Conservation (phyloP, 2,888 invertebrate genomes). For the Auanema sp. region DNA sequence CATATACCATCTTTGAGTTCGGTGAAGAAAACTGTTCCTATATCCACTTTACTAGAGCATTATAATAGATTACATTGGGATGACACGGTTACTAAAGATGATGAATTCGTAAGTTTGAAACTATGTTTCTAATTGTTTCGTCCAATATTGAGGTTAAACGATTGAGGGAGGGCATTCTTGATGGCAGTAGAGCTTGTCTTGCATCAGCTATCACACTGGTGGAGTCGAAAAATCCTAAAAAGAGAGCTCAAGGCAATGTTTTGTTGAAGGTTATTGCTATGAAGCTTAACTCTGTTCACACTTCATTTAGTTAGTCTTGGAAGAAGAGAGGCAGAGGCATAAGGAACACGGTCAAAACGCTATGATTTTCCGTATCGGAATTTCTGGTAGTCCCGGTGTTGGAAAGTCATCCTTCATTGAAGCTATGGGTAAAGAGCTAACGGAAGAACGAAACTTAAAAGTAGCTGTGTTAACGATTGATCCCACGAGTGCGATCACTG, state of each 20-base stretch:
- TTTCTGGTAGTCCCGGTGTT: constrained; percentile 72
- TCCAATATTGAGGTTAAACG: constrained; percentile 23
- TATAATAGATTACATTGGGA: constrained; percentile 48
- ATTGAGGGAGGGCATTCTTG: constrained; percentile 33
- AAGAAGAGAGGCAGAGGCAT: constrained; percentile 60
- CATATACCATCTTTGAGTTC: constrained; percentile 23
- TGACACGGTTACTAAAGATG: constrained; percentile 42
- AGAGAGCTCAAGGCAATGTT: constrained; percentile 65
- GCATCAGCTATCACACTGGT: constrained; percentile 68
- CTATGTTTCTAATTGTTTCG: not conserved
- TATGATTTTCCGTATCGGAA: constrained; percentile 66
- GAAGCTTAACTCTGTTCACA: not conserved
- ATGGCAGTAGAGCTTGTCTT: constrained; percentile 65
- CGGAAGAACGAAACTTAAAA: constrained; percentile 61
- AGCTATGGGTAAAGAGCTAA: constrained; percentile 69
- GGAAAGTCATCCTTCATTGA: constrained; percentile 73
- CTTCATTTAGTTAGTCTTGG: constrained; percentile 17
- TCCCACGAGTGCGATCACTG: constrained; percentile 71
- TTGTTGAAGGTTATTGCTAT: constrained; percentile 22
- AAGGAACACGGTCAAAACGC: constrained; percentile 43
- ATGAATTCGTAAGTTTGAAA: constrained; percentile 29
- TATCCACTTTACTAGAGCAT: constrained; percentile 36
- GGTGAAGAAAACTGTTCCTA: constrained; percentile 35
- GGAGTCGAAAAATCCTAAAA: constrained; percentile 66
- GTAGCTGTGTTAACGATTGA: constrained; percentile 71